phyloP scores from a whole-genome alignment of 2,888 invertebrate genomes.

The Junonia oenone region DNA sequence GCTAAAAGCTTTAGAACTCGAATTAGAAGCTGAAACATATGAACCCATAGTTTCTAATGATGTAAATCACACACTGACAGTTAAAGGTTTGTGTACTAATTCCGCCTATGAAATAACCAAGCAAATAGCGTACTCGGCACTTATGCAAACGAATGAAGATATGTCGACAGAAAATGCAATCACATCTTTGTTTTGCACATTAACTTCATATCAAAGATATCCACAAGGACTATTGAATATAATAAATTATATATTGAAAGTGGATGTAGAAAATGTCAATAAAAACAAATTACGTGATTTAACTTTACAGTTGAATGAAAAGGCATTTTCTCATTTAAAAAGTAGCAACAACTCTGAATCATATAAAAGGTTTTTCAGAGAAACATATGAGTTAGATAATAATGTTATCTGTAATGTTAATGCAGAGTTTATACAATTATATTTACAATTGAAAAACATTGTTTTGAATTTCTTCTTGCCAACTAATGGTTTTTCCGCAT shows the following conservation, averaged over 20 bases:
- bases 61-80: conserved; percentile 52
- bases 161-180: conserved; percentile 27
- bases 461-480: conserved; percentile 33
- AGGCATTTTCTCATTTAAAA: conserved; percentile 35
- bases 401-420: conserved; percentile 44
- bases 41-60: conserved; percentile 28
- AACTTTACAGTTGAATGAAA: conserved; percentile 39
- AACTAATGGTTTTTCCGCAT: conserved; percentile 51
- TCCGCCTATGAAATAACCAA: conserved; percentile 72
- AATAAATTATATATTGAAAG: conserved; percentile 40
- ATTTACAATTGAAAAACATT: conserved; percentile 51
- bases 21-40: conserved; percentile 34
- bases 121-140: conserved; percentile 71
- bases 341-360: conserved; percentile 31
- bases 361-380: conserved; percentile 51
- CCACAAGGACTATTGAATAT: conserved; percentile 36
- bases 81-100: conserved; percentile 71
- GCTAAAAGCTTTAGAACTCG: conserved; percentile 50
- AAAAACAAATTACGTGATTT: conserved; percentile 26
- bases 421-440: conserved; percentile 64
- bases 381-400: conserved; percentile 38
- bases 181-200: conserved; percentile 41
- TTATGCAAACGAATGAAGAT: conserved; percentile 36
- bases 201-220: conserved; percentile 52
- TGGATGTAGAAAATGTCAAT: conserved; percentile 29